Percentiles rank a stretch among this genome's conserved stretches.
Evolutionary conservation across 2,113 vertebrate genomes (phyloP).

Genomic region (Trichechus manatus): DNA sequence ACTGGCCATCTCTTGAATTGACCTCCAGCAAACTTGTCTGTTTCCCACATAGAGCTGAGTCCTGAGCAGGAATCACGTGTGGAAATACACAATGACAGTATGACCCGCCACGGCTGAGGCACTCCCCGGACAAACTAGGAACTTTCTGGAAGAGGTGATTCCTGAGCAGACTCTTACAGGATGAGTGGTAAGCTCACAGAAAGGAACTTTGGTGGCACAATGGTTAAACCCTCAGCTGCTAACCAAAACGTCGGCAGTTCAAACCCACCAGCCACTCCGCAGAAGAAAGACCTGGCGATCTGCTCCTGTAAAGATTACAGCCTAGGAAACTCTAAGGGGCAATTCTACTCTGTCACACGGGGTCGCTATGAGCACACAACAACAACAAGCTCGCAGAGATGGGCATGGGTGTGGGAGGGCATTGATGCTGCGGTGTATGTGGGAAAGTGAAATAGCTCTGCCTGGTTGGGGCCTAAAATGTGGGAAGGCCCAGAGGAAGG

Average conservation of each 20-base stretch:
- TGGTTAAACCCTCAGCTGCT: too few species aligned
- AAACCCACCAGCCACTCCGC: too few species aligned
- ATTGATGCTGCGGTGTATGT: rapidly evolving
- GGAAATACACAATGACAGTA: rapidly evolving
- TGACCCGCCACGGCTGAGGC: rapidly evolving
- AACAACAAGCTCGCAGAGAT: not conserved
- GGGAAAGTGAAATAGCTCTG: not conserved
- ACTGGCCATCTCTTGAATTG: not conserved
- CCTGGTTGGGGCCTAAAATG: rapidly evolving
- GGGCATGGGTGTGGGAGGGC: rapidly evolving
- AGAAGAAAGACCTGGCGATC: too few species aligned
- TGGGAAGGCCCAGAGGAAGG: too few species aligned
- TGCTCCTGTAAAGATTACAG: too few species aligned
- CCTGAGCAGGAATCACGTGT: not conserved
- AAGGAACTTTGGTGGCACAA: too few species aligned
- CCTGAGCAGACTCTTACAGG: not conserved
- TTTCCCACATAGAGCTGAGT: not conserved
- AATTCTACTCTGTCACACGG: too few species aligned
- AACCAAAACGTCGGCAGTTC: too few species aligned
- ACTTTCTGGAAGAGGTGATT: not conserved
- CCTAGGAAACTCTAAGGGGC: too few species aligned
- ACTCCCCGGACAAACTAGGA: rapidly evolving
- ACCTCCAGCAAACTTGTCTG: not conserved
- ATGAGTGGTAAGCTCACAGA: not conserved
- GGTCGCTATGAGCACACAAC: too few species aligned